Evolutionary conservation across 2,113 vertebrate genomes (phyloP).

Genomic region (Elgaria multicarinata): DNA sequence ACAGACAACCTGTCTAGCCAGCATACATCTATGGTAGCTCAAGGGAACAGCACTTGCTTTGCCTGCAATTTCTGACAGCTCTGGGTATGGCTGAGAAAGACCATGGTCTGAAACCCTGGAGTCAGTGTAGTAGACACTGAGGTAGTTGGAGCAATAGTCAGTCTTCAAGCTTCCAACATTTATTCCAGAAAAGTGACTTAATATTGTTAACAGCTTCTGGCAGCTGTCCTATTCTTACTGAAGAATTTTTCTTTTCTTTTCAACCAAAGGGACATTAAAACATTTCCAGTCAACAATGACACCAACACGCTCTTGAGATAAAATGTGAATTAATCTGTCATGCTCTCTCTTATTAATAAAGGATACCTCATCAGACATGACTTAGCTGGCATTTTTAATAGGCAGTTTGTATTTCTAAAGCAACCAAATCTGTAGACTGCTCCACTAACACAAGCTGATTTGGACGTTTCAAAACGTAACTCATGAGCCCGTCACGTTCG

Average conservation of each 20-base stretch:
- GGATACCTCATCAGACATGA: constrained; percentile 33
- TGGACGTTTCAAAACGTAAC: neutral
- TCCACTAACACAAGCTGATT: neutral
- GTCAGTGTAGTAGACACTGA: neutral
- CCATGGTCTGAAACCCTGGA: neutral
- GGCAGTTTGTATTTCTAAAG: neutral
- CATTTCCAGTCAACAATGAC: constrained; percentile 62
- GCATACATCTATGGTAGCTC: constrained; percentile 69
- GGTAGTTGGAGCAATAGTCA: neutral
- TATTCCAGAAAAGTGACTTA: constrained; percentile 73
- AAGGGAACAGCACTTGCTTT: neutral
- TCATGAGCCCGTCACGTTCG: neutral
- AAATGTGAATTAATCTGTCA: constrained; percentile 49
- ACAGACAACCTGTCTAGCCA: constrained; percentile 44
- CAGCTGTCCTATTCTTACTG: constrained; percentile 69
- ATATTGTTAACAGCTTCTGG: constrained; percentile 73
- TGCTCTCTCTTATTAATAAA: neutral
- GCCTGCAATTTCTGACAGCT: neutral
- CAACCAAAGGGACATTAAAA: constrained; percentile 74
- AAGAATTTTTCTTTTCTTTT: constrained; percentile 49
- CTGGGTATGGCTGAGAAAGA: neutral
- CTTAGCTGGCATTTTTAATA: constrained; percentile 52
- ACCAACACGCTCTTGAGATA: constrained; percentile 66
- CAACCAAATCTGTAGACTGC: neutral
- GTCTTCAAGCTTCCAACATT: neutral